Conservation (phyloP, 2,797 vertebrate genomes). For the Halcyon chelicuti region DNA sequence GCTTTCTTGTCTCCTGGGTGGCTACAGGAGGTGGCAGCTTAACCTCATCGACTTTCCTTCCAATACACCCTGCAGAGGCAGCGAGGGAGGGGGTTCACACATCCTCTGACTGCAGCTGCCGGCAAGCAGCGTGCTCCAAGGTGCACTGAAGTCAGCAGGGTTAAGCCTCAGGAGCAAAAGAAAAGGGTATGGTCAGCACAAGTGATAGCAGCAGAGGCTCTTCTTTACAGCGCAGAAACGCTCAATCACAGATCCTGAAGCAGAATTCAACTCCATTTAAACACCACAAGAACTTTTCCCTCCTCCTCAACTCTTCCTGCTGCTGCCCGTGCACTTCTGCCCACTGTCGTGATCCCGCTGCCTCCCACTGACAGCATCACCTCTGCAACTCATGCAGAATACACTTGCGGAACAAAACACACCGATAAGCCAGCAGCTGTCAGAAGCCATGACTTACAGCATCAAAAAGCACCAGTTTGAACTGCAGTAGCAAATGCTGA, state of each 20-base stretch:
- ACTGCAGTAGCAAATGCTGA: neutral
- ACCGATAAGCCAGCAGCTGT: neutral
- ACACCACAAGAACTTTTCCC: neutral
- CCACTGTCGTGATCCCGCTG: neutral
- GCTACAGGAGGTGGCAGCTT: neutral
- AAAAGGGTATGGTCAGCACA: fast-evolving
- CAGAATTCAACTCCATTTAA: neutral
- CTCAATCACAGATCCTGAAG: neutral
- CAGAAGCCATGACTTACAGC: slow-evolving; percentile 5
- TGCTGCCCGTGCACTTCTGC: too few species aligned
- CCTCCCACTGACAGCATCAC: neutral
- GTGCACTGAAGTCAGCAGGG: neutral
- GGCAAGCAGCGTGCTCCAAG: neutral
- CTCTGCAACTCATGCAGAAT: neutral
- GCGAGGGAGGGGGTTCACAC: neutral
- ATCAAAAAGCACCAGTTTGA: neutral
- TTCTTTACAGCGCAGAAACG: neutral
- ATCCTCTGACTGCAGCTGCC: neutral
- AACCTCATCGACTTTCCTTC: neutral
- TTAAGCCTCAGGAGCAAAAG: neutral
- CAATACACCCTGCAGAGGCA: neutral
- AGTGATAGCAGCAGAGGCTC: neutral
- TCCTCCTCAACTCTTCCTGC: neutral
- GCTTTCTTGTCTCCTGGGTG: neutral
- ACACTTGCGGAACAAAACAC: neutral